Percentiles rank a stretch among this genome's conserved stretches.
phyloP scores from a whole-genome alignment of 1,140 invertebrate species.

The Idris sp. region DNA sequence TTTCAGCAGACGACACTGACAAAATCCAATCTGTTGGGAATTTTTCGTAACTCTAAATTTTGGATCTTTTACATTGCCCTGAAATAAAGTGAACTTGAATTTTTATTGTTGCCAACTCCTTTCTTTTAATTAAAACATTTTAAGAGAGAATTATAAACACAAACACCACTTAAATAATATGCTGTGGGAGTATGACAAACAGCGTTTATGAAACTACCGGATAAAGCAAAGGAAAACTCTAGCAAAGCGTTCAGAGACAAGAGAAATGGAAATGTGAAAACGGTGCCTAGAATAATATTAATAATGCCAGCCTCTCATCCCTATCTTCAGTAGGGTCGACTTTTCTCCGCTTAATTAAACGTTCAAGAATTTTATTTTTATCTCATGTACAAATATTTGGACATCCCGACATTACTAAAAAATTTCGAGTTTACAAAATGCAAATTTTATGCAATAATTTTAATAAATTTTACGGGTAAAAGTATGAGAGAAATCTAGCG shows the following conservation, averaged over 20 bases:
- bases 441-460: too few species aligned
- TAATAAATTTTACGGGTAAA: too few species aligned
- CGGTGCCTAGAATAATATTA: conserved; percentile 70
- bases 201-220: conserved; percentile 62
- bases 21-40: conserved; percentile 50
- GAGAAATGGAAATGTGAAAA: conserved; percentile 67
- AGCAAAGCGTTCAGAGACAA: conserved; percentile 37
- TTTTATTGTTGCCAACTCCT: too few species aligned
- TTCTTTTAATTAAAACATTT: conserved; percentile 45
- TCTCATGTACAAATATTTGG: conserved; percentile 40
- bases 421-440: not conserved
- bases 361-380: conserved; percentile 69
- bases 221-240: conserved; percentile 33
- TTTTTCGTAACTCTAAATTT: conserved; percentile 43
- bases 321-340: conserved; percentile 31
- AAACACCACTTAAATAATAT: conserved; percentile 38
- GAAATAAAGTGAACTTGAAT: too few species aligned
- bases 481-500: conserved; percentile 49
- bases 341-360: conserved; percentile 71
- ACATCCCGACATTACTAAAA: not conserved
- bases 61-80: too few species aligned
- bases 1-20: conserved; percentile 49
- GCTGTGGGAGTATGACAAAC: conserved; percentile 43
- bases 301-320: conserved; percentile 65
- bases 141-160: conserved; percentile 21